Conservation (phyloP, 2,888 invertebrate genomes). For the Protophormia terraenovae region DNA sequence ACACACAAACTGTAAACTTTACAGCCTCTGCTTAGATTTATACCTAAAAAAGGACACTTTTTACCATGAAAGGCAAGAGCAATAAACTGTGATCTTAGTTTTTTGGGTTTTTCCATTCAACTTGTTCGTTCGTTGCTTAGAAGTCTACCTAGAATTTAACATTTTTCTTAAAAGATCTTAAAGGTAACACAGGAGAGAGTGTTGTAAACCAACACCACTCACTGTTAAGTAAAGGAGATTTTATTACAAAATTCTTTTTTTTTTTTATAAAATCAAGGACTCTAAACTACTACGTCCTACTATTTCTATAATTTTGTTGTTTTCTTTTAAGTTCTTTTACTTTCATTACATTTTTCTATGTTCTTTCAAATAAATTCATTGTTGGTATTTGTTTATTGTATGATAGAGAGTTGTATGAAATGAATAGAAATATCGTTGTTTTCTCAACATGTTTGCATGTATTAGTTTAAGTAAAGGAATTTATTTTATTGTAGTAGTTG, state of each 20-base stretch:
- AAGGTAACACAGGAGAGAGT: not conserved
- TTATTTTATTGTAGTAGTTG: slow-evolving; percentile 4
- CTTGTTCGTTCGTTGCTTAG: slow-evolving; percentile 30
- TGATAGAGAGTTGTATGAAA: too few species aligned
- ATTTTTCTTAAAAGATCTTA: slow-evolving; percentile 4
- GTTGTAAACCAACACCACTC: not conserved
- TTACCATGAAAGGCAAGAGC: not conserved
- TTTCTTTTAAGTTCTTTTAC: slow-evolving; percentile 40
- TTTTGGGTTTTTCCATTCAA: slow-evolving; percentile 43
- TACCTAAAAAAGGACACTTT: slow-evolving; percentile 21
- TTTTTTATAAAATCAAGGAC: slow-evolving; percentile 30
- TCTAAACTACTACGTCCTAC: not conserved
- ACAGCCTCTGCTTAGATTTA: slow-evolving; percentile 9
- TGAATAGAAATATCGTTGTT: slow-evolving; percentile 21
- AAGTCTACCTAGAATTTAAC: slow-evolving; percentile 21
- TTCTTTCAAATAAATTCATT: slow-evolving; percentile 21
- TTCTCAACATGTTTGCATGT: not conserved
- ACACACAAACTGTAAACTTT: slow-evolving; percentile 2
- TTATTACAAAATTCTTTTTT: slow-evolving; percentile 9
- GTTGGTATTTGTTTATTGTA: not conserved
- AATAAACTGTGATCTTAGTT: slow-evolving; percentile 23
- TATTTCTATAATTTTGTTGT: slow-evolving; percentile 4
- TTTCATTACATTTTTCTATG: slow-evolving; percentile 43
- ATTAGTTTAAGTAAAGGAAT: not conserved
- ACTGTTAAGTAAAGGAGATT: not conserved